Conservation (phyloP, 2,113 vertebrate genomes). For the Perca flavescens region DNA sequence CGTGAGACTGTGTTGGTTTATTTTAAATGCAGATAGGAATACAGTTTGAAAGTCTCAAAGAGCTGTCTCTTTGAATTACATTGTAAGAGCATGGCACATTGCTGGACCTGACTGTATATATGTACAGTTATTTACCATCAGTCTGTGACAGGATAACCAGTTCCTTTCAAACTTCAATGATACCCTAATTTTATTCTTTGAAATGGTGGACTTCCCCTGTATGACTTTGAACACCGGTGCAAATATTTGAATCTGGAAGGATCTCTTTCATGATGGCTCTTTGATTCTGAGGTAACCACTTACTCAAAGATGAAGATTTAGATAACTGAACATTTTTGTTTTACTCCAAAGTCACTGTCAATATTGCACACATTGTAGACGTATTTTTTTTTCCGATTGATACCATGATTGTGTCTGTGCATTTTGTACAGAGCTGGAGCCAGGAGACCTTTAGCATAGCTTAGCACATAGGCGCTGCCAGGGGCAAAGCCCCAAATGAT, state of each 20-base stretch:
- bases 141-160: neutral
- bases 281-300: conserved; percentile 21
- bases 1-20: neutral
- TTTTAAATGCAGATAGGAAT: neutral
- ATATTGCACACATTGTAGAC: too few species aligned
- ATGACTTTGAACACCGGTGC: conserved; percentile 8
- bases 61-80: neutral
- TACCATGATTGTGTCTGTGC: too few species aligned
- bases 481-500: neutral
- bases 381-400: too few species aligned
- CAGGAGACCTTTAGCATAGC: too few species aligned
- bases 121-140: neutral
- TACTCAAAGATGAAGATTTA: neutral
- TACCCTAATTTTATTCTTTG: conserved; percentile 3
- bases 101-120: neutral
- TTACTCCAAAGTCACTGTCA: too few species aligned
- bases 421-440: too few species aligned
- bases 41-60: neutral
- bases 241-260: neutral
- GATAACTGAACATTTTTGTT: neutral
- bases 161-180: neutral
- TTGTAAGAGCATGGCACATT: neutral
- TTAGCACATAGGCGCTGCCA: too few species aligned
- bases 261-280: conserved; percentile 36
- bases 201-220: conserved; percentile 20